Evolutionary conservation across 2,113 vertebrate genomes (phyloP).

Genomic region (Pollimyrus isidori): DNA sequence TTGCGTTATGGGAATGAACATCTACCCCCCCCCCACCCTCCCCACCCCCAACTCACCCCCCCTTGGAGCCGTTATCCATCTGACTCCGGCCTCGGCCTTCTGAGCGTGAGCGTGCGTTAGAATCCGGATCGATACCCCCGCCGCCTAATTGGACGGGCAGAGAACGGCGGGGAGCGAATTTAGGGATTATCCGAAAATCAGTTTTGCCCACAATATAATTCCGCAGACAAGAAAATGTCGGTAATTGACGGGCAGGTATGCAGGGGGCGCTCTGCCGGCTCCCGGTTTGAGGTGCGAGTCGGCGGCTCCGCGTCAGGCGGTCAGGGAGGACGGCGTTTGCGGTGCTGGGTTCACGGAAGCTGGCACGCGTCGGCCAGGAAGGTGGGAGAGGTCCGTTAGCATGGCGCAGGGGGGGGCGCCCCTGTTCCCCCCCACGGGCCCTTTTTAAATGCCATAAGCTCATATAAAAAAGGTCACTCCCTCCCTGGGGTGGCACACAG

Average conservation of each 20-base stretch:
- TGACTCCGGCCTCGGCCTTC: slow-evolving; percentile 38
- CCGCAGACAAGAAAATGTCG: neutral
- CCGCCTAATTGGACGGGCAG: slow-evolving; percentile 40
- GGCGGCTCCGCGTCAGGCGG: neutral
- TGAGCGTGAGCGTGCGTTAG: slow-evolving; percentile 39
- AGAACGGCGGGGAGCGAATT: neutral
- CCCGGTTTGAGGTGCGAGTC: neutral
- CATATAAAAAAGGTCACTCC: neutral
- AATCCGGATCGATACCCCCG: slow-evolving; percentile 46
- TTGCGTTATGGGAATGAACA: slow-evolving; percentile 43
- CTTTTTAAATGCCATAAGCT: neutral
- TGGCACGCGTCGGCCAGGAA: neutral
- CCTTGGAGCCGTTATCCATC: slow-evolving; percentile 52
- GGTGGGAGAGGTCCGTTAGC: neutral
- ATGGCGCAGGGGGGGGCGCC: neutral
- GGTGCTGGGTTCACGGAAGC: neutral
- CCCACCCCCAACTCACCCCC: slow-evolving; percentile 11
- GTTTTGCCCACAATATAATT: slow-evolving; percentile 6
- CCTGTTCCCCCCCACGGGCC: neutral
- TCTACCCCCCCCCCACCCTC: neutral
- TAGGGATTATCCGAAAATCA: neutral
- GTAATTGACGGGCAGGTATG: neutral
- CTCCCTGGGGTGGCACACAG: neutral
- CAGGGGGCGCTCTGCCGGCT: neutral
- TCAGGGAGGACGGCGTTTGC: neutral